phyloP scores from a whole-genome alignment of 2,113 vertebrate genomes.

The Stegostoma tigrinum region DNA sequence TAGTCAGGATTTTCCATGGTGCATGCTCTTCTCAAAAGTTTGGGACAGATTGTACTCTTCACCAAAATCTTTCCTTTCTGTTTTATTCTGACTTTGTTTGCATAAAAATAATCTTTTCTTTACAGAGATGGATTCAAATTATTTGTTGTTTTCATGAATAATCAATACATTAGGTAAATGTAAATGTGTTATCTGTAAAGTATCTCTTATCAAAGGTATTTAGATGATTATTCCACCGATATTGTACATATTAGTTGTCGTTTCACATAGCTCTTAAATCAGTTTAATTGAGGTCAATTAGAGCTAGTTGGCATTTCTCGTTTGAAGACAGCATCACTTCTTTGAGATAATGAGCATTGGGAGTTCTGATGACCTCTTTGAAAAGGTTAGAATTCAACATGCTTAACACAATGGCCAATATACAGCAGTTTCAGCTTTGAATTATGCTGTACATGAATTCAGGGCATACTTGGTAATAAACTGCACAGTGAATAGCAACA shows the following conservation, averaged over 20 bases:
- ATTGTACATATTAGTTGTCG: neutral
- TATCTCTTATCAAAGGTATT: neutral
- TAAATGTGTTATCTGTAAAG: neutral
- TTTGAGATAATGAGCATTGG: neutral
- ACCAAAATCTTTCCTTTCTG: neutral
- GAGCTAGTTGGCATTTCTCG: neutral
- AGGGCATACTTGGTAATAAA: neutral
- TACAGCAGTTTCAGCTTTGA: neutral
- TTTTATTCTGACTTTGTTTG: neutral
- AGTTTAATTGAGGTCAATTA: slow-evolving; percentile 32
- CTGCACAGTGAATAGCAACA: neutral
- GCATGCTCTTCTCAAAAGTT: neutral
- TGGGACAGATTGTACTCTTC: neutral
- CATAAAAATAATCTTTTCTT: neutral
- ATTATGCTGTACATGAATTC: neutral
- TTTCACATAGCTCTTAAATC: neutral
- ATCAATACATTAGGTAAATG: neutral
- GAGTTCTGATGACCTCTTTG: neutral
- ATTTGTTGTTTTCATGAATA: neutral
- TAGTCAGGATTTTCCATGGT: neutral
- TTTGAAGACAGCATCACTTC: neutral
- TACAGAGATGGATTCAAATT: neutral
- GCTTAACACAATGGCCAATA: neutral
- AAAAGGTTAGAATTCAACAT: neutral
- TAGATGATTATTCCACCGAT: slow-evolving; percentile 10